Conservation (phyloP, 2,113 vertebrate genomes). For the Mastomys natalensis region DNA sequence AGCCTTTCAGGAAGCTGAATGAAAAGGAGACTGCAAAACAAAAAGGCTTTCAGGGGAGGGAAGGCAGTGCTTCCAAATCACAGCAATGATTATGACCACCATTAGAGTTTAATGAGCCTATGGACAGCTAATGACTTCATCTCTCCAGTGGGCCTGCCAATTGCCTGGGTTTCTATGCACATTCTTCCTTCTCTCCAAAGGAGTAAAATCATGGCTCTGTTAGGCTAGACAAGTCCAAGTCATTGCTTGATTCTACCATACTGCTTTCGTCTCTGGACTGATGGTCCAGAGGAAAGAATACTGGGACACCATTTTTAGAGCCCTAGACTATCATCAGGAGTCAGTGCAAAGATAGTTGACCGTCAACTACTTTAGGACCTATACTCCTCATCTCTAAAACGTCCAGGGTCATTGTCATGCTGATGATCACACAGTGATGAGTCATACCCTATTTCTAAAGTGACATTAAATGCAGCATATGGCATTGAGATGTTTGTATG, state of each 20-base stretch:
- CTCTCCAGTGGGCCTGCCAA: constrained; percentile 69
- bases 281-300: background rate
- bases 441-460: background rate
- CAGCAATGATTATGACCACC: constrained; percentile 56
- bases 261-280: background rate
- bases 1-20: constrained; percentile 74
- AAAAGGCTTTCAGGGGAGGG: constrained; percentile 74
- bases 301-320: background rate
- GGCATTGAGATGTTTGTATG: background rate
- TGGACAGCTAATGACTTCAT: constrained; percentile 62
- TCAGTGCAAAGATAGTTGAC: background rate
- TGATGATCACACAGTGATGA: background rate
- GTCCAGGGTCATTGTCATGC: background rate
- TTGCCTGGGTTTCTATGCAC: constrained; percentile 6
- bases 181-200: constrained; percentile 38
- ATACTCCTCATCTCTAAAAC: constrained; percentile 23
- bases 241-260: background rate
- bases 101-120: constrained; percentile 58
- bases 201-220: background rate
- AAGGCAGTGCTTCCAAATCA: constrained; percentile 72
- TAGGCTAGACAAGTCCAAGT: background rate
- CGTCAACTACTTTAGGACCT: background rate
- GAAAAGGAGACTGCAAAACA: constrained; percentile 67
- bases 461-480: constrained; percentile 38
- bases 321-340: background rate